Evolutionary conservation across 2,797 vertebrate species (phyloP).

Genomic region (Remorina albescens): DNA sequence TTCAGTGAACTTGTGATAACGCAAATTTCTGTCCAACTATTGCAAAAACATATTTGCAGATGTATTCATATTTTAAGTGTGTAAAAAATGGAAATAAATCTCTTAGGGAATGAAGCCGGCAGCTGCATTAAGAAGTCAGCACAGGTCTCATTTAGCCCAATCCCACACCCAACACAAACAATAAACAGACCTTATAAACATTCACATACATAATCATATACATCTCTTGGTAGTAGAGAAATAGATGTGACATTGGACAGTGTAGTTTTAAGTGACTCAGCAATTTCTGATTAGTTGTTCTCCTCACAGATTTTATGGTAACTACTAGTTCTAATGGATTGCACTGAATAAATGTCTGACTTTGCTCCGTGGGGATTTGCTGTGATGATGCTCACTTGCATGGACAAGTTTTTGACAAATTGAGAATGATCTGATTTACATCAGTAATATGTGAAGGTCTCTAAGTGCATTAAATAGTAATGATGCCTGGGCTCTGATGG

Average conservation of each 20-base stretch:
- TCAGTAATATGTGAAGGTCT: conserved; percentile 51
- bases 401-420: conserved; percentile 31
- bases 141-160: conserved; percentile 11
- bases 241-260: no score
- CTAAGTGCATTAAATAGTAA: conserved; percentile 64
- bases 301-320: not conserved
- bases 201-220: no score
- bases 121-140: conserved; percentile 20
- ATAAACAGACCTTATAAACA: not conserved
- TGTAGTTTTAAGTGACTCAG: not conserved
- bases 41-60: not conserved
- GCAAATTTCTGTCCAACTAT: not conserved
- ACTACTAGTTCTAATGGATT: conserved; percentile 21
- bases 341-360: conserved; percentile 2
- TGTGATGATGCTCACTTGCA: conserved; percentile 38
- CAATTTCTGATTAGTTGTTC: not conserved
- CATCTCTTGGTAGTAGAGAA: no score
- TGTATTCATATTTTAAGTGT: conserved; percentile 3
- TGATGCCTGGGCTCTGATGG: conserved; percentile 35
- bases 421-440: conserved; percentile 54
- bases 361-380: conserved; percentile 24
- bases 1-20: conserved; percentile 9
- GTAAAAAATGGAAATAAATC: conserved; percentile 19
- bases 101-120: conserved; percentile 1
- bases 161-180: not conserved